Base-by-base conservation (phyloP, 2,113 vertebrate species). In the Struthio camelus region DNA sequence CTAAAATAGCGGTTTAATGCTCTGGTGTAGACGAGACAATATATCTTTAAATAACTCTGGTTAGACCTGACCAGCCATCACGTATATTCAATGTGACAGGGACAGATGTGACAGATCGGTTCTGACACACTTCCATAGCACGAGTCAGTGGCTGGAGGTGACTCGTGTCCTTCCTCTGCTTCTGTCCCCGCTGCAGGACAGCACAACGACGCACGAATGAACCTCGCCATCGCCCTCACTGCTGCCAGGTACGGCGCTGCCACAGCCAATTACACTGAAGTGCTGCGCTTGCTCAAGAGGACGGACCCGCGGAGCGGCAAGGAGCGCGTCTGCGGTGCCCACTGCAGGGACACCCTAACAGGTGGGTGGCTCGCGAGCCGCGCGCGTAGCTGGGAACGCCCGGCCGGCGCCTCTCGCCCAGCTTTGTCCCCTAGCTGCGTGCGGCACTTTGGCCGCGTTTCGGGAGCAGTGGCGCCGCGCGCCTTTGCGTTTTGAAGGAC, bases 191-290 rank as follows among this genome's bases (percentile, higher is more conserved):
- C 99, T 99, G 98, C 99, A 99, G 99, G 99, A 98, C 99, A 99
- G 96, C 99, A 99, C 98, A 98, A 99, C 83, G 98, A 99, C 84
- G 99, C 99, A 90, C 99, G 98, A 93, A 98, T 99, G 99, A 99
- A 99, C 98, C 98, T 99, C 96, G 97, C 99, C 98, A 98, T 99
- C 95, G 98, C 98, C 85, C 99, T 99, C 96, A 99, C 99, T 86
- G 99, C 99, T 99, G 99, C 99, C 98, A 99, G 99, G 98, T 99
- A 99, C 59, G 98, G 98, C 85, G 98, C 99, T 98, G 99, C 99
- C 99, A 99, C 97, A 93, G 99, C 99, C 98, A 98, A 99, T 98
- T 99, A 99, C 97, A 96, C 98, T 98, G 99, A 99, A 98, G 99
- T 98, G 89, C 94, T 98, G 98, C 98, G 97, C 96, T 97, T 99